Evolutionary conservation across 2,113 vertebrate genomes (phyloP).

Genomic region (Herpailurus yagouaroundi): DNA sequence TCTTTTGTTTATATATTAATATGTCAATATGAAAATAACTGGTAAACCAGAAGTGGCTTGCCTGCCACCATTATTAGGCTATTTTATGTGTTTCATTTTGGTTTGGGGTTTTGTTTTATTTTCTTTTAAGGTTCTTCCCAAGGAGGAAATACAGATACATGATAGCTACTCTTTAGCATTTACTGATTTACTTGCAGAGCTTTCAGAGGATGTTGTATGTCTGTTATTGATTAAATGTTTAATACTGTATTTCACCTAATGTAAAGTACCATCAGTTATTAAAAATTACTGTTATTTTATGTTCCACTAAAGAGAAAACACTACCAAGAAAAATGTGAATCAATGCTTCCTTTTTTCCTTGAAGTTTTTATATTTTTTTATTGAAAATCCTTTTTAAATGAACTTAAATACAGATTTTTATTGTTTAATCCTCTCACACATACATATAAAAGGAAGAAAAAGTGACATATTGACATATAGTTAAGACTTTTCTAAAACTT

Average conservation of each 20-base stretch:
- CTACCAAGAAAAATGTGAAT: not conserved
- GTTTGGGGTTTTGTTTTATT: not conserved
- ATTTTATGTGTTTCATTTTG: not conserved
- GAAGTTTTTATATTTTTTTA: not conserved
- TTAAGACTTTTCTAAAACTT: not conserved
- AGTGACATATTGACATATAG: not conserved
- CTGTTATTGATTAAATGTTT: constrained; percentile 28
- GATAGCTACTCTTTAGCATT: not conserved
- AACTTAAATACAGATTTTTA: not conserved
- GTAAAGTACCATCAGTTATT: not conserved
- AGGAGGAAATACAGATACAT: not conserved
- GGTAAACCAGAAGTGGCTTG: not conserved
- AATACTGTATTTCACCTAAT: constrained; percentile 8
- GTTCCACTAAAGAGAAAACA: constrained; percentile 9
- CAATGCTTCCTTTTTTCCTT: not conserved
- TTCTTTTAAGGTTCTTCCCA: not conserved
- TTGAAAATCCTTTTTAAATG: not conserved
- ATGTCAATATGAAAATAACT: constrained; percentile 21
- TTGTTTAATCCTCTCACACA: not conserved
- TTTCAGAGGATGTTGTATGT: not conserved
- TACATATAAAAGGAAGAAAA: not conserved
- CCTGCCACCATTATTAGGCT: not conserved
- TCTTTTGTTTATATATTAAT: not conserved
- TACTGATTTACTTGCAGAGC: not conserved
- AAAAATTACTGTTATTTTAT: constrained; percentile 28